A percentile compares a stretch with the other conserved stretches of the same genome.
Evolutionary conservation across 2,113 vertebrate genomes (phyloP).

Genomic region (Microcebus jonahi): DNA sequence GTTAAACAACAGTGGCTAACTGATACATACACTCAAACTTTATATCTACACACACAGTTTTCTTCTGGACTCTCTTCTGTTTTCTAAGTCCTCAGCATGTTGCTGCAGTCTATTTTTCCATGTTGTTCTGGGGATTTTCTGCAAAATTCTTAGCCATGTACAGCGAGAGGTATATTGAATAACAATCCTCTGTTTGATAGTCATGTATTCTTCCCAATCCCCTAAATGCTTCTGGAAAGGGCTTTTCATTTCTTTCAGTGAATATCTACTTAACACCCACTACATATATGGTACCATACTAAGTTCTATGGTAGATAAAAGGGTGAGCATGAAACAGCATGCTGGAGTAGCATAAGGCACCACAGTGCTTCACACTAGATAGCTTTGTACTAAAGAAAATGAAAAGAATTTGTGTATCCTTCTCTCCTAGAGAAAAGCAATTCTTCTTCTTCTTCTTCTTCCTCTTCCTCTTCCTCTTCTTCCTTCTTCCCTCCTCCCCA

Average conservation of each 20-base stretch:
- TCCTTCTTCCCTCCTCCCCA: too few relatives aligned
- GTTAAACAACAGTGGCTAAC: not conserved
- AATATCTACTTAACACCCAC: not conserved
- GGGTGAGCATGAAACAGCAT: too few relatives aligned
- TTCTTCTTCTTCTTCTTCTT: too few relatives aligned
- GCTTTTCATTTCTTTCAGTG: not conserved
- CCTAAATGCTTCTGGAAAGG: not conserved
- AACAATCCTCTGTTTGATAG: not conserved
- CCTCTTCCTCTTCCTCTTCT: too few relatives aligned
- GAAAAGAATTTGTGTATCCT: not conserved
- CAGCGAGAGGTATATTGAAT: fast-evolving
- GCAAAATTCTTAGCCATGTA: not conserved
- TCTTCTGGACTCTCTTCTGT: not conserved
- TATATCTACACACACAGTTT: not conserved
- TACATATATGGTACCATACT: fast-evolving
- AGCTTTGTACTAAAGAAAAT: not conserved
- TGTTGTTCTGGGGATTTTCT: not conserved
- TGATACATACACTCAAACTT: not conserved
- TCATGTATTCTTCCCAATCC: not conserved
- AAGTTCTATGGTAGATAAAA: not conserved
- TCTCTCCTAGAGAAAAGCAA: not conserved
- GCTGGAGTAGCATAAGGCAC: not conserved
- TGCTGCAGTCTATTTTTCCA: not conserved
- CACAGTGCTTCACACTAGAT: not conserved
- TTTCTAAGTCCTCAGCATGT: not conserved